phyloP scores from a whole-genome alignment of 2,888 invertebrate species.

The Darwinula stevensoni region DNA sequence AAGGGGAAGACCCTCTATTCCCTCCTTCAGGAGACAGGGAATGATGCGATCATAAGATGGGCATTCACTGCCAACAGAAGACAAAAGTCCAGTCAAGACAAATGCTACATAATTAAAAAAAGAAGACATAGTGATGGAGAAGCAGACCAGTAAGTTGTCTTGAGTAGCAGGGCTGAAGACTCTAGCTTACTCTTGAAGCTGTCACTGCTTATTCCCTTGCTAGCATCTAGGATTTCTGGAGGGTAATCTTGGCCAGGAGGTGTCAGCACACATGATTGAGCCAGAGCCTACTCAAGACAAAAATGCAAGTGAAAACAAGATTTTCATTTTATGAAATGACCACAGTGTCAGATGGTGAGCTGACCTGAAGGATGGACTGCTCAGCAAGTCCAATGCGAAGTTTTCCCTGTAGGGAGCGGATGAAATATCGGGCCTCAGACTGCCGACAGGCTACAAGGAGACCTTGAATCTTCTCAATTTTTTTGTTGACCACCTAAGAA shows the following conservation, averaged over 20 bases:
- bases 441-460: conserved; percentile 71
- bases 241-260: conserved; percentile 37
- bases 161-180: conserved; percentile 38
- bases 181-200: conserved; percentile 43
- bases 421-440: conserved; percentile 61
- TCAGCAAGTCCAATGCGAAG: conserved; percentile 87
- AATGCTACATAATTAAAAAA: conserved; percentile 5
- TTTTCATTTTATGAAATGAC: no score
- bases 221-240: conserved; percentile 28
- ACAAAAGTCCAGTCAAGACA: background rate
- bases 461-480: conserved; percentile 64
- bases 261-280: conserved; percentile 47
- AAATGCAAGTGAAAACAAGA: no score
- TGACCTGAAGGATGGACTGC: conserved; percentile 48
- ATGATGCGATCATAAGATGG: conserved; percentile 71
- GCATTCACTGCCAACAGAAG: conserved; percentile 36
- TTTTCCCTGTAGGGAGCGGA: conserved; percentile 72
- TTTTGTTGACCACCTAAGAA: conserved; percentile 25
- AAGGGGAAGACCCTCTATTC: conserved; percentile 36
- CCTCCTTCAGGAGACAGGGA: conserved; percentile 40
- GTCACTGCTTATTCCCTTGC: conserved; percentile 30
- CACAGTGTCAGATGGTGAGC: conserved; percentile 5
- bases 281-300: conserved; percentile 51
- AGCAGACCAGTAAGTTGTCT: conserved; percentile 63
- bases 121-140: conserved; percentile 3